Evolutionary conservation across 2,888 invertebrate species (phyloP).

Genomic region (Eilema griseolum): DNA sequence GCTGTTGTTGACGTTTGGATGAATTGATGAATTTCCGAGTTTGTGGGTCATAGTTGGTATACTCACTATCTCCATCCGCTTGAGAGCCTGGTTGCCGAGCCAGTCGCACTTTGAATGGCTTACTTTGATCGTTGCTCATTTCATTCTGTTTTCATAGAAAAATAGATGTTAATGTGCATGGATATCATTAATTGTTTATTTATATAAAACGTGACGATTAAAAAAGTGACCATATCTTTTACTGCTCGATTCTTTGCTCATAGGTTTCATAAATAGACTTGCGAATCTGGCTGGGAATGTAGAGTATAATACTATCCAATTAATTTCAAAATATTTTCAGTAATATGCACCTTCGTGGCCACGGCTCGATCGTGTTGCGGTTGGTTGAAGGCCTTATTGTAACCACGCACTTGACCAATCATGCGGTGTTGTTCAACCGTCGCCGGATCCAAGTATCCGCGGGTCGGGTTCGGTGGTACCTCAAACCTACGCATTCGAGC

Average conservation of each 20-base stretch:
- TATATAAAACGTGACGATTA: too few species aligned
- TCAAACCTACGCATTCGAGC: conserved; percentile 66
- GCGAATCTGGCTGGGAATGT: too few species aligned
- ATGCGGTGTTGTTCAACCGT: conserved; percentile 75
- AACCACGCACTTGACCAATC: conserved; percentile 70
- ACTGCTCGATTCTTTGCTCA: too few species aligned
- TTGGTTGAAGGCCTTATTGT: conserved; percentile 58
- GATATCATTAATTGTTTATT: too few species aligned
- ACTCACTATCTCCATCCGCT: conserved; percentile 69
- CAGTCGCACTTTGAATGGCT: conserved; percentile 36
- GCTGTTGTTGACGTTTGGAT: neutral
- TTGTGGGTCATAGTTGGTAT: neutral
- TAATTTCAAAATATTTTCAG: neutral
- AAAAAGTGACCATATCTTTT: too few species aligned
- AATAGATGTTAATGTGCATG: neutral
- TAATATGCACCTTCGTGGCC: conserved; percentile 17
- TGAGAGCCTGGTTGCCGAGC: conserved; percentile 48
- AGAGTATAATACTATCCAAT: too few species aligned
- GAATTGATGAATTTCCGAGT: neutral
- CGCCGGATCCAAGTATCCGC: conserved; percentile 73
- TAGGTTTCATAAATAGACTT: too few species aligned
- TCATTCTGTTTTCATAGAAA: conserved; percentile 4
- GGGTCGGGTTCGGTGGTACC: conserved; percentile 61
- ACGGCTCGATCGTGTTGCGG: conserved; percentile 33
- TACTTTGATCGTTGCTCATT: conserved; percentile 24